Evolutionary conservation across 1,140 invertebrate species (phyloP).

Genomic region (Limonius californicus): DNA sequence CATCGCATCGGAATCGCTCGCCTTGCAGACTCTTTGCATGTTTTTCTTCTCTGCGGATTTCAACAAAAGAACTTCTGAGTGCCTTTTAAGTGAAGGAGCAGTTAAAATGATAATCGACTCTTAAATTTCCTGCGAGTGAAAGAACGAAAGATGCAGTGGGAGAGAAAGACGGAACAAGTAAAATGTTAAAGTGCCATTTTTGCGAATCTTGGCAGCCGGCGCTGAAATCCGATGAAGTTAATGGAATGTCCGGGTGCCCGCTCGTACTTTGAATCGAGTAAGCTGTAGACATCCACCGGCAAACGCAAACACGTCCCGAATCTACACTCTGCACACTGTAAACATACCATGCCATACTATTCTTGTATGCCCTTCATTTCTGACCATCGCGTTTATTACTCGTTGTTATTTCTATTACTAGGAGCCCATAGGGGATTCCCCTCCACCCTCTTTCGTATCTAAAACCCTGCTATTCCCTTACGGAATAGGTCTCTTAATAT

Average conservation of each 20-base stretch:
- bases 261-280: conserved; percentile 9
- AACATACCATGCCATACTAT: too few relatives aligned
- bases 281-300: conserved; percentile 8
- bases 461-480: too few relatives aligned
- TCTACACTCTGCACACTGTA: too few relatives aligned
- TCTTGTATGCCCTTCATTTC: too few relatives aligned
- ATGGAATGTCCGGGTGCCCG: conserved; percentile 25
- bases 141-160: conserved; percentile 19
- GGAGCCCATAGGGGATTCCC: too few relatives aligned
- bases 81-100: conserved; percentile 35
- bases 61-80: conserved; percentile 34
- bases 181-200: conserved; percentile 33
- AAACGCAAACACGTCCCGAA: background rate
- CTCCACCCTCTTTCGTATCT: too few relatives aligned
- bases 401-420: too few relatives aligned
- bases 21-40: conserved; percentile 21
- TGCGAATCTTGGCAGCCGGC: conserved; percentile 22
- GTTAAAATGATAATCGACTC: conserved; percentile 35
- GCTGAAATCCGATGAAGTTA: conserved; percentile 28
- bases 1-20: conserved; percentile 9
- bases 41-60: conserved; percentile 31
- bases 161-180: conserved; percentile 22
- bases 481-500: too few relatives aligned
- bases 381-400: too few relatives aligned
- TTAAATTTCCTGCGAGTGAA: conserved; percentile 26